These are phyloP conservation scores for Pipra filicauda DNA, from an alignment of 2,113 vertebrate genomes.

Conservation along the genomic window DNA sequence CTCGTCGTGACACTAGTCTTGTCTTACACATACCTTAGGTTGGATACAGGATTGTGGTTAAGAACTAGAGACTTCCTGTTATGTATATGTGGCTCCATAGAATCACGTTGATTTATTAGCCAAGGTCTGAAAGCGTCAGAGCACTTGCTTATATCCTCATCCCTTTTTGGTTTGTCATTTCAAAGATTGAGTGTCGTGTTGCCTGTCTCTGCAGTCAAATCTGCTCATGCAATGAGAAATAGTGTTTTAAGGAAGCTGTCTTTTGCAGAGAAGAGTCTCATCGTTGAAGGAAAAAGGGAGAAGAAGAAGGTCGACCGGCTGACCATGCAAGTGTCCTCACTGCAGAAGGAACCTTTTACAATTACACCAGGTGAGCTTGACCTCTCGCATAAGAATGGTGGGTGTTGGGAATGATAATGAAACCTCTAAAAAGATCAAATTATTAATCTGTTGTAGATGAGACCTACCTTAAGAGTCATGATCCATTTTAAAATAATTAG, in stretches of 20 bases:
- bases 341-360: slow-evolving; percentile 85
- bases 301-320: slow-evolving; percentile 93
- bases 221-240: neutral
- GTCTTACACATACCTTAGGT: neutral
- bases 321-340: slow-evolving; percentile 86
- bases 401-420: neutral
- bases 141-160: neutral
- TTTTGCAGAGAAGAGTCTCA: slow-evolving; percentile 82
- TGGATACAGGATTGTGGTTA: neutral
- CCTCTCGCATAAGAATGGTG: neutral
- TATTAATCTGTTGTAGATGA: neutral
- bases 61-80: neutral
- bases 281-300: slow-evolving; percentile 91
- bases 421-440: neutral
- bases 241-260: slow-evolving; percentile 1
- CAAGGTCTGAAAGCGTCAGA: neutral
- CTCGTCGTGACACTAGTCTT: too few species aligned
- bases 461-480: neutral
- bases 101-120: neutral
- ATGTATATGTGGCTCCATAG: neutral
- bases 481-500: neutral
- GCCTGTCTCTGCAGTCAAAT: neutral
- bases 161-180: neutral
- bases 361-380: slow-evolving; percentile 82
- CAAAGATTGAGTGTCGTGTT: neutral